Evolutionary conservation across 2,888 invertebrate species (phyloP).

Genomic region (Liodrosophila aerea): DNA sequence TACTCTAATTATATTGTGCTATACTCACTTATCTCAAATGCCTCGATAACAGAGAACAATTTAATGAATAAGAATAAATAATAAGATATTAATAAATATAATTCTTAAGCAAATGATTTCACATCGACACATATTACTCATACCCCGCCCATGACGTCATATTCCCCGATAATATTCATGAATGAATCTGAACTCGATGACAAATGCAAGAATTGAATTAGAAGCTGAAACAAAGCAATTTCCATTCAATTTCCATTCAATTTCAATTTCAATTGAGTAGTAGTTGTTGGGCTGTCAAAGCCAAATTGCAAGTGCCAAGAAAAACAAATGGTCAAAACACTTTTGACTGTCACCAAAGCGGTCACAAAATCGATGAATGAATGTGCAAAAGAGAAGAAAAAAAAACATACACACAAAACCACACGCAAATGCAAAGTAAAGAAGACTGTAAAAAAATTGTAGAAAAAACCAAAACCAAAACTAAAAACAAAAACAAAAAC

Average conservation of each 20-base stretch:
- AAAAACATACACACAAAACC: slow-evolving; percentile 20
- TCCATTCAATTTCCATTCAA: neutral
- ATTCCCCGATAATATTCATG: slow-evolving; percentile 23
- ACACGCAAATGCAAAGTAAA: slow-evolving; percentile 14
- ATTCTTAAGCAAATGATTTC: slow-evolving; percentile 22
- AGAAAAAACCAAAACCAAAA: slow-evolving; percentile 17
- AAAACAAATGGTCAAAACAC: slow-evolving; percentile 39
- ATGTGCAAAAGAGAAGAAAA: slow-evolving; percentile 46
- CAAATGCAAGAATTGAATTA: slow-evolving; percentile 5
- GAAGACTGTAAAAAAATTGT: slow-evolving; percentile 15
- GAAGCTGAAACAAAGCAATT: neutral
- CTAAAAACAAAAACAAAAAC: slow-evolving; percentile 5
- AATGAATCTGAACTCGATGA: slow-evolving; percentile 21
- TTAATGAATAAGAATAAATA: too few relatives aligned
- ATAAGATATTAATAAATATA: neutral
- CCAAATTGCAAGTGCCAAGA: slow-evolving; percentile 10
- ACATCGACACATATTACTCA: slow-evolving; percentile 39
- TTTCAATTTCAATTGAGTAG: neutral
- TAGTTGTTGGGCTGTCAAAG: neutral
- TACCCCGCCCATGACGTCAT: slow-evolving; percentile 53
- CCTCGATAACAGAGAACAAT: too few relatives aligned
- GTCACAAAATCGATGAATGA: slow-evolving; percentile 56
- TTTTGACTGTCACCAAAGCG: slow-evolving; percentile 37
- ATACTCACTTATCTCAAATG: too few relatives aligned
- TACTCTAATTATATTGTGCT: too few relatives aligned